A percentile compares a stretch with the other conserved stretches of the same genome.
Evolutionary conservation across 1,140 invertebrate genomes (phyloP).

Genomic region (Drosophila mauritiana): DNA sequence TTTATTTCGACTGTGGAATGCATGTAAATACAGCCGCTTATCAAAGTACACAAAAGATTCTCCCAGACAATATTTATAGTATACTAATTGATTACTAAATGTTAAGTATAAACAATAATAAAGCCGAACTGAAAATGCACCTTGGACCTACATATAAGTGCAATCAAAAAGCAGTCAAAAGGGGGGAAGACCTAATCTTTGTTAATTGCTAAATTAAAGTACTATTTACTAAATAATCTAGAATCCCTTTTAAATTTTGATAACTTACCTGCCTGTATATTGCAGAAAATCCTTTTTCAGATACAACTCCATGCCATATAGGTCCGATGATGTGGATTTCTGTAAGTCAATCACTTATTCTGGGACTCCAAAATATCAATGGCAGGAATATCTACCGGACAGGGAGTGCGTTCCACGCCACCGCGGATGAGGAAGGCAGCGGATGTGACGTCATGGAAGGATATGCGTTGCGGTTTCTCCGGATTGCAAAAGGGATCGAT

Average conservation of each 20-base stretch:
- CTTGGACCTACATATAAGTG: conserved; percentile 9
- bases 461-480: conserved; percentile 89
- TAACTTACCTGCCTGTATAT: conserved; percentile 92
- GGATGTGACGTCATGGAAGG: conserved; percentile 95
- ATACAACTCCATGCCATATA: conserved; percentile 93
- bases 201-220: too few species aligned
- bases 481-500: conserved; percentile 88
- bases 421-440: conserved; percentile 94
- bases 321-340: conserved; percentile 91
- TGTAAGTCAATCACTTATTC: conserved; percentile 7
- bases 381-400: conserved; percentile 87
- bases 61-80: conserved; percentile 26
- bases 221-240: neutral
- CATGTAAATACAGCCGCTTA: conserved; percentile 6
- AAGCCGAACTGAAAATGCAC: conserved; percentile 15
- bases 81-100: conserved; percentile 19
- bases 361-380: neutral
- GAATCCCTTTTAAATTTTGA: neutral
- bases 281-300: conserved; percentile 97
- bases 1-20: too few species aligned
- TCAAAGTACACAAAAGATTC: conserved; percentile 12
- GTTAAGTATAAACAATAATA: conserved; percentile 13
- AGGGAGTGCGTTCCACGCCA: conserved; percentile 93
- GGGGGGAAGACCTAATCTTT: neutral
- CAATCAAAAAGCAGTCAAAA: neutral